Evolutionary conservation across 2,797 vertebrate genomes (phyloP), one percentile per base, ranked within the genome.

Genomic region (Pantherophis vulpinus): DNA sequence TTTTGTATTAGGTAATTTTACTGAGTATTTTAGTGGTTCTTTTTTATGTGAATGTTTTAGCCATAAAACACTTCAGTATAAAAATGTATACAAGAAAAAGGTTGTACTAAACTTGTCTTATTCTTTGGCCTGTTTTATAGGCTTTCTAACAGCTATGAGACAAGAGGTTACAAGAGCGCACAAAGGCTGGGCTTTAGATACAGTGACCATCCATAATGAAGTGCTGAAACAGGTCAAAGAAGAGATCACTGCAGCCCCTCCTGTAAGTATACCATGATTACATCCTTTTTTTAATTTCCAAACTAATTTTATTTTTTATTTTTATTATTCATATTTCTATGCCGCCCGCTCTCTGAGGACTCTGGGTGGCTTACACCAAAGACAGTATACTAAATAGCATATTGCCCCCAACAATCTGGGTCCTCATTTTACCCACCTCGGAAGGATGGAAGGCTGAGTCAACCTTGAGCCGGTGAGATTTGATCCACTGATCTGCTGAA

Each of bases 171-270:
- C 98, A 37, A 97, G 98, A n/a, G 98, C 98, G 58, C 98, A 98
- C 95, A 98, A 98, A 97, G 98, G 98, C 95, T 98, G 98, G 98
- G 98, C 98, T 56, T 97, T 98, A 95, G 98, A 99, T 97, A 98
- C 97, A 0, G 98, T 98, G 90, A 98, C 97, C 37, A 94, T 98
- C 93, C 97, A 98, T 94, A 99, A 98, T 0, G 98, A 98, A 2
- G 98, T 98, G n/a, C 95, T 98, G 89, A 98, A 98, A 94, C 97
- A 96, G 93, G 94, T 95, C 92, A 98, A 93, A 95, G 98, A 98
- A 59, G 98, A 98, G 94, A 98, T 99, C 94, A 95, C 93, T 8
- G 47, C 93, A 5, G 87, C 97, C 13, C 97, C 98, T 60, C 86
- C 7, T 94, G 98, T 98, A 98, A 27, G 98, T 95, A 83, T 94